Evolutionary conservation across 2,113 vertebrate species (phyloP).

Genomic region (Pterocles orientalis): DNA sequence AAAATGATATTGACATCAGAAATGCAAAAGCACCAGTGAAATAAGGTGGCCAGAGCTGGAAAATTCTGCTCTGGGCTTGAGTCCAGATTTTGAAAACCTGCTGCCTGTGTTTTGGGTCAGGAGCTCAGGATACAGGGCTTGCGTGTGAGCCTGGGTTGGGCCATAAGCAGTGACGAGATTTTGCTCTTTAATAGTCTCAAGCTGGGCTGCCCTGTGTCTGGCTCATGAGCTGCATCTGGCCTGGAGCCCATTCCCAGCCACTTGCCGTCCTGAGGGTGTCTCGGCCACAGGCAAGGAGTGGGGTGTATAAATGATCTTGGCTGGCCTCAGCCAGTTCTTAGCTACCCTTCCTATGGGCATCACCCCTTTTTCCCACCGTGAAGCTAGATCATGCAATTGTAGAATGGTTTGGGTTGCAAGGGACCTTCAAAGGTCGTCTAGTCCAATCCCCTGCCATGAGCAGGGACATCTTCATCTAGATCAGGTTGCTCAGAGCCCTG

Average conservation of each 20-base stretch:
- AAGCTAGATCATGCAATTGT: too few relatives aligned
- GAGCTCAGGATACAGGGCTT: background rate
- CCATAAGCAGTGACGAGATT: background rate
- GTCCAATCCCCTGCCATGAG: background rate
- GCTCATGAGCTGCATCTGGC: background rate
- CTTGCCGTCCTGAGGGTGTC: background rate
- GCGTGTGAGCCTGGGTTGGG: background rate
- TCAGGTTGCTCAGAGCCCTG: background rate
- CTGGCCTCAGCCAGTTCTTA: background rate
- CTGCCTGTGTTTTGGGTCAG: background rate
- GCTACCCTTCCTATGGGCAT: background rate
- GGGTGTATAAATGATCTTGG: fast-evolving
- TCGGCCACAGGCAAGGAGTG: fast-evolving
- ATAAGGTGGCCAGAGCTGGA: constrained; percentile 4
- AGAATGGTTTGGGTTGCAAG: background rate
- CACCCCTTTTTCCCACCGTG: background rate
- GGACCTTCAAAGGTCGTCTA: background rate
- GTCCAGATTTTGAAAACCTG: background rate
- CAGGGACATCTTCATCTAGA: background rate
- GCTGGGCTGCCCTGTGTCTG: background rate
- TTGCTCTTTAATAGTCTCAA: background rate
- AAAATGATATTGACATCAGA: constrained; percentile 52
- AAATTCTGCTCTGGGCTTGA: background rate
- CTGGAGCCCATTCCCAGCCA: background rate
- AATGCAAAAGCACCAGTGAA: constrained; percentile 25